Evolutionary conservation across 2,888 invertebrate genomes (phyloP), one percentile per base, ranked within the genome.

Genomic region (Cephus pulcher): DNA sequence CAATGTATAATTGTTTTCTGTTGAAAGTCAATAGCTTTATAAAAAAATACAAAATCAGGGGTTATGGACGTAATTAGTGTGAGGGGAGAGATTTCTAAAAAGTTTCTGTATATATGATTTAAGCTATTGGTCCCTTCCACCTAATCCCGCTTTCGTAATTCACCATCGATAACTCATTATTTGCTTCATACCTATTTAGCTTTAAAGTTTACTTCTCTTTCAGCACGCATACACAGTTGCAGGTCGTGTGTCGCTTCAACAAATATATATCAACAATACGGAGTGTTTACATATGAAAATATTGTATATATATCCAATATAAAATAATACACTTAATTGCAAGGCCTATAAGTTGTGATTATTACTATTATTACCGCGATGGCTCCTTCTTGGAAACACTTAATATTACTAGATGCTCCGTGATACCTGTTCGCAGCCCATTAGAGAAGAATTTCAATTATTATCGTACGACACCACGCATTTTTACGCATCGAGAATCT

Each of bases 61-160:
- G 9, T 23, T 56, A 15, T 9, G 56, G 56, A 56, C 56, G 56
- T 56, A 56, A 56, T 23, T 15, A 40, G 0, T 56, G 9, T 15
- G 56, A 6, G 56, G 56, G 56, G 9, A 56, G 23, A 56, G 56
- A 56, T 56, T 56, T 56, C 56, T 56, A 23, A 56, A 56, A 9
- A 56, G 2, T 23, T 56, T 56, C 56, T 56, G 56, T 56, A 56
- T 56, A 74, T 69, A 71, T 74, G 68, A 32, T 75, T 78, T 69
- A 73, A 77, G 71, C 73, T 76, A 75, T 79, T 82, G 81, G 81
- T 82, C 82, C 82, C 82, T 79, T 75, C 33, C 75, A 76, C 75
- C 76, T 77, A 76, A 70, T 68, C 32, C 76, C 76, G 35, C 71
- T 40, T 40, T 73, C 75, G 9, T n/a, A 35, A 76, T 76, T 80